Evolutionary conservation across 2,113 vertebrate species (phyloP).

Genomic region (Ammodytes marinus): DNA sequence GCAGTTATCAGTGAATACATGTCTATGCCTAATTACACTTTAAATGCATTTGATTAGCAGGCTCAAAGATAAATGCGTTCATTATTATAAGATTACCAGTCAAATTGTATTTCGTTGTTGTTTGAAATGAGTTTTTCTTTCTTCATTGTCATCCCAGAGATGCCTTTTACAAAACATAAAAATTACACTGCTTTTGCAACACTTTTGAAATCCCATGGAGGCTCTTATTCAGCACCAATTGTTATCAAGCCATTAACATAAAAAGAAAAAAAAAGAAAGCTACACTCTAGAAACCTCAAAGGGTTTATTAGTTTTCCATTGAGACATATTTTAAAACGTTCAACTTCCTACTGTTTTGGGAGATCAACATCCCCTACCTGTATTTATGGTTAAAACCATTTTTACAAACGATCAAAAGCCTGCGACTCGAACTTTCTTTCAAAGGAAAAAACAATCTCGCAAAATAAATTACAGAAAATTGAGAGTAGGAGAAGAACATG

Average conservation of each 20-base stretch:
- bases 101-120: conserved; percentile 34
- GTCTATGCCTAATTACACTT: conserved; percentile 45
- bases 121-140: conserved; percentile 22
- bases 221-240: conserved; percentile 39
- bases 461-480: conserved; percentile 10
- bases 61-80: conserved; percentile 37
- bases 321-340: conserved; percentile 39
- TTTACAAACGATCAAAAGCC: conserved; percentile 21
- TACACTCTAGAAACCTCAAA: conserved; percentile 23
- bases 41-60: conserved; percentile 56
- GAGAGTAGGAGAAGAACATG: background rate
- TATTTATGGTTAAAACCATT: conserved; percentile 19
- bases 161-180: conserved; percentile 29
- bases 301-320: conserved; percentile 24
- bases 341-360: background rate
- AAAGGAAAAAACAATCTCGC: background rate
- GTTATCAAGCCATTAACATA: conserved; percentile 28
- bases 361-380: conserved; percentile 28
- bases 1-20: conserved; percentile 19
- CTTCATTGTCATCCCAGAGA: conserved; percentile 16
- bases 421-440: background rate
- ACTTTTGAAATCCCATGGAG: conserved; percentile 24
- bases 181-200: conserved; percentile 29
- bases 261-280: conserved; percentile 12
- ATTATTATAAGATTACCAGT: conserved; percentile 21